Percentiles rank a stretch among this genome's conserved stretches.
phyloP scores from a whole-genome alignment of 1,140 invertebrate genomes.

The Dinoponera quadriceps region DNA sequence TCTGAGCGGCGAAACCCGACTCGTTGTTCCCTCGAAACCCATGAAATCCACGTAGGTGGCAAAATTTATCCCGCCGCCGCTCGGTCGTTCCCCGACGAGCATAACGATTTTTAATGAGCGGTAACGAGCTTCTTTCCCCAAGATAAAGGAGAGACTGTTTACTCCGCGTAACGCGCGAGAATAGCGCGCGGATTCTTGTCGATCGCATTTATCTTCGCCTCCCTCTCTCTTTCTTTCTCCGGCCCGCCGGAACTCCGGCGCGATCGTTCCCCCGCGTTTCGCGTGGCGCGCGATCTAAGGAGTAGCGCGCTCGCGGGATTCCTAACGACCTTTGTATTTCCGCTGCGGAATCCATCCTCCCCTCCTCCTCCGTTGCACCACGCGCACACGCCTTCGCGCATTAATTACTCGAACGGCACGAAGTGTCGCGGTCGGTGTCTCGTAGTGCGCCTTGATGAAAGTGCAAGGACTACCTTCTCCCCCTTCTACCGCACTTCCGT shows the following conservation, averaged over 20 bases:
- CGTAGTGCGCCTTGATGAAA: slow-evolving; percentile 18
- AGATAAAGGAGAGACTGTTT: slow-evolving; percentile 64
- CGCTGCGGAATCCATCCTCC: slow-evolving; percentile 1
- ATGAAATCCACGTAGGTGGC: slow-evolving; percentile 29
- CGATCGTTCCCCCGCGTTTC: slow-evolving; percentile 44
- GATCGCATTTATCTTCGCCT: slow-evolving; percentile 63
- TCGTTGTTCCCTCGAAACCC: slow-evolving; percentile 45
- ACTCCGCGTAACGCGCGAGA: slow-evolving; percentile 51
- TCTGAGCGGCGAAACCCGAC: slow-evolving; percentile 43
- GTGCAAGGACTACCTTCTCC: slow-evolving; percentile 16
- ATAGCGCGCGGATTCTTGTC: slow-evolving; percentile 59
- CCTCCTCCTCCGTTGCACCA: too few relatives aligned
- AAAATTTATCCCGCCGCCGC: slow-evolving; percentile 40
- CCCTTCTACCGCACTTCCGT: neutral
- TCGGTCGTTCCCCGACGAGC: neutral
- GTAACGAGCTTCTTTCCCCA: slow-evolving; percentile 45
- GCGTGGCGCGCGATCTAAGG: slow-evolving; percentile 41
- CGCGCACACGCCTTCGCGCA: slow-evolving; percentile 49
- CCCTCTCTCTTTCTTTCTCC: too few relatives aligned
- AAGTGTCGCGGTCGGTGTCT: slow-evolving; percentile 55
- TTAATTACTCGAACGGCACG: slow-evolving; percentile 65
- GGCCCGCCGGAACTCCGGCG: slow-evolving; percentile 44
- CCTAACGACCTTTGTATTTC: slow-evolving; percentile 61
- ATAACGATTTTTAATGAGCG: slow-evolving; percentile 68
- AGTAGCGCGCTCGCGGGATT: slow-evolving; percentile 39